Conservation (phyloP, 2,888 invertebrate genomes). For the Leptothorax acervorum region DNA sequence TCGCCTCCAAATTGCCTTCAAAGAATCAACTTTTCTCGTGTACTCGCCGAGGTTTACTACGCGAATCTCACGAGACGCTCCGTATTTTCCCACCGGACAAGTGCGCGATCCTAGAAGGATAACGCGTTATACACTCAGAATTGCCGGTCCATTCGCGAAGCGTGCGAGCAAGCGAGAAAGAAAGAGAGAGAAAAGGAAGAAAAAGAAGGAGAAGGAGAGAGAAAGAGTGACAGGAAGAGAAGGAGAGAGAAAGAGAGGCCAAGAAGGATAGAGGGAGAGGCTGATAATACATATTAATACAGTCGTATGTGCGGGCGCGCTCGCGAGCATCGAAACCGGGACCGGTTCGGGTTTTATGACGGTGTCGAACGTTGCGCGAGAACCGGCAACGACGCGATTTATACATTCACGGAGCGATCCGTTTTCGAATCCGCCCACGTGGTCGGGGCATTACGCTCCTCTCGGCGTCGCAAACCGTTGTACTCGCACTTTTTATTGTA, state of each 20-base stretch:
- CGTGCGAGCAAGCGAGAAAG: conserved; percentile 32
- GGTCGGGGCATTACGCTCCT: conserved; percentile 11
- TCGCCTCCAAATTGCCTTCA: background rate
- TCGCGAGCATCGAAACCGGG: conserved; percentile 54
- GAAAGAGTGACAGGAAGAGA: background rate
- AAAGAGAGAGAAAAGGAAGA: background rate
- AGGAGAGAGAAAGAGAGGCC: background rate
- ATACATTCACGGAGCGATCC: conserved; percentile 64
- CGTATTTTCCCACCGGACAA: conserved; percentile 62
- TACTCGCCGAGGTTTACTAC: background rate
- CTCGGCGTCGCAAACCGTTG: conserved; percentile 8
- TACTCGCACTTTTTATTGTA: conserved; percentile 28
- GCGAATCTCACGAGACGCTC: conserved; percentile 14
- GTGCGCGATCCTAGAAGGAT: conserved; percentile 73
- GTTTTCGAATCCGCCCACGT: conserved; percentile 67
- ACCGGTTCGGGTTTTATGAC: conserved; percentile 70
- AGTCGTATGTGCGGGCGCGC: conserved; percentile 20
- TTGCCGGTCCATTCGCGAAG: conserved; percentile 67
- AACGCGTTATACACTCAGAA: conserved; percentile 62
- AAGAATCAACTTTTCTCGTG: conserved; percentile 3
- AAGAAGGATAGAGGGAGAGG: background rate
- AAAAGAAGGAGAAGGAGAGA: background rate
- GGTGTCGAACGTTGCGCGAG: conserved; percentile 62
- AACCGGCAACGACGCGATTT: conserved; percentile 39
- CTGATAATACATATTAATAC: conserved; percentile 55